Conservation (phyloP, 2,113 vertebrate genomes). For the Echinops telfairi region DNA sequence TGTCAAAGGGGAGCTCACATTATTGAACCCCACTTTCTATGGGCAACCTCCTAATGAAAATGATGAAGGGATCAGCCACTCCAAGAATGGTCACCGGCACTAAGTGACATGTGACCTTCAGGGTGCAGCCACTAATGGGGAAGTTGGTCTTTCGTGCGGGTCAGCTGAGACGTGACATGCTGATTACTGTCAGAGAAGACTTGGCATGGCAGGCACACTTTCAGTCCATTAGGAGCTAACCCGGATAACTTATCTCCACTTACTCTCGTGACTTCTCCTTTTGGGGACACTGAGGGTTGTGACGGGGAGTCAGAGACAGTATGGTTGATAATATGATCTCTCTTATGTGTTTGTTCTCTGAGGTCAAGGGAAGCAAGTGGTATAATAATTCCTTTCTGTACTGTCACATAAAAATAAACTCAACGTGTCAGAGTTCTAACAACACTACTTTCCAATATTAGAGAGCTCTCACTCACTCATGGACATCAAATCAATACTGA, state of each 20-base stretch:
- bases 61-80: constrained; percentile 45
- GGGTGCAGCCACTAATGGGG: constrained; percentile 60
- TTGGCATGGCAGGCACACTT: constrained; percentile 37
- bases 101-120: constrained; percentile 63
- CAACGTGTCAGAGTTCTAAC: neutral
- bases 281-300: neutral
- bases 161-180: constrained; percentile 65
- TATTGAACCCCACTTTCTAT: constrained; percentile 23
- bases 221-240: constrained; percentile 31
- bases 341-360: neutral
- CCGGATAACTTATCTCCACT: neutral
- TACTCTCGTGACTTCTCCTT: neutral
- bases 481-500: too few species aligned
- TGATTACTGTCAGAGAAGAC: constrained; percentile 66
- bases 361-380: neutral
- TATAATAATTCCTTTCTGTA: neutral
- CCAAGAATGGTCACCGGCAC: constrained; percentile 56
- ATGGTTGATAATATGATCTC: neutral
- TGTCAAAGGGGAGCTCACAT: neutral
- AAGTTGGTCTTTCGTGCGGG: constrained; percentile 62
- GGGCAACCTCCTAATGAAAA: constrained; percentile 51
- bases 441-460: neutral
- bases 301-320: neutral
- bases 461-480: too few species aligned
- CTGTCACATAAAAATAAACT: neutral